phyloP scores from a whole-genome alignment of 2,888 invertebrate genomes.

The Chymomyza fuscimana region DNA sequence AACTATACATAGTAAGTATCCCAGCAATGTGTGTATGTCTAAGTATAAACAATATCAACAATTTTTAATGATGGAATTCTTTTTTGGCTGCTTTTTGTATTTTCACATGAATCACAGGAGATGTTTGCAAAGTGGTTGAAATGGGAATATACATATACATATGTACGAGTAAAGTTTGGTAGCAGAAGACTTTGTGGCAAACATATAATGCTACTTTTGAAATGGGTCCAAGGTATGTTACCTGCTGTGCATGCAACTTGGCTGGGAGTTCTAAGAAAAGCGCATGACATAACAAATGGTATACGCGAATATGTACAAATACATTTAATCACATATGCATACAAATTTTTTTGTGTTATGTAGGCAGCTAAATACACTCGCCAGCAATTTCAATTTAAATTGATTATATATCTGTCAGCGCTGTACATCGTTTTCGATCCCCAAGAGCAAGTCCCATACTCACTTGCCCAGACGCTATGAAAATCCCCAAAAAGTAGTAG shows the following conservation, averaged over 20 bases:
- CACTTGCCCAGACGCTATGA: conserved; percentile 43
- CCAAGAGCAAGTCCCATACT: no score
- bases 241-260: conserved; percentile 39
- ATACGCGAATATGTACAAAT: not conserved
- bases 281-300: conserved; percentile 55
- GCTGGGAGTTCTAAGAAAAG: conserved; percentile 46
- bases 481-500: conserved; percentile 21
- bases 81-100: not conserved
- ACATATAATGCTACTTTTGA: conserved; percentile 6
- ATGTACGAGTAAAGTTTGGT: conserved; percentile 26
- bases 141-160: conserved; percentile 49
- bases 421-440: conserved; percentile 35
- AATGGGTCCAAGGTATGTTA: conserved; percentile 41
- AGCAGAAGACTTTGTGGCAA: not conserved
- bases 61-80: conserved; percentile 48
- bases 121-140: conserved; percentile 13
- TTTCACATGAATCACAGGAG: not conserved
- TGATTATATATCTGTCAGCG: conserved; percentile 59
- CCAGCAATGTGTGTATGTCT: conserved; percentile 29
- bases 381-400: conserved; percentile 58
- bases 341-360: not conserved
- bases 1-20: not conserved
- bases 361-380: conserved; percentile 2
- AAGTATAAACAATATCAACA: conserved; percentile 49
- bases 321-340: not conserved